Evolutionary conservation across 2,797 vertebrate species (phyloP).

Genomic region (Echiichthys vipera): DNA sequence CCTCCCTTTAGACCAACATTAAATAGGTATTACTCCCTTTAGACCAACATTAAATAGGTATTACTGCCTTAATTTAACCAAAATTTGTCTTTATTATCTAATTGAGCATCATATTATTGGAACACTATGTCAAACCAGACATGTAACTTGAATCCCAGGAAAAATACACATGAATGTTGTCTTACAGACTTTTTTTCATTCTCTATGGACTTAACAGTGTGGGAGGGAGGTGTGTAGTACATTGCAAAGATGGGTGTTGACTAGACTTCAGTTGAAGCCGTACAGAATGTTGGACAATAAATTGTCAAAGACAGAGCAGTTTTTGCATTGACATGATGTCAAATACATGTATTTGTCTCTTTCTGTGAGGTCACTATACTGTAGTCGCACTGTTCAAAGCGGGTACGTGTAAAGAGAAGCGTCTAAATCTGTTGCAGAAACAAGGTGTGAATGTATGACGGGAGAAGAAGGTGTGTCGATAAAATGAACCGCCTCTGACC

Average conservation of each 20-base stretch:
- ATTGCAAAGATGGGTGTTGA: conserved; percentile 23
- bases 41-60: conserved; percentile 1
- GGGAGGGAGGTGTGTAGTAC: conserved; percentile 2
- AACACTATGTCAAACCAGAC: conserved; percentile 36
- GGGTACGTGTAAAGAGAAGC: conserved; percentile 54
- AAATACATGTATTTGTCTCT: conserved; percentile 9
- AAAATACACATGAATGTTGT: conserved; percentile 33
- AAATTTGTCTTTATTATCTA: conserved; percentile 46
- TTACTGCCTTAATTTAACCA: conserved; percentile 14
- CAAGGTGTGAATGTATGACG: conserved; percentile 39
- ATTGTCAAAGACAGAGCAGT: not conserved
- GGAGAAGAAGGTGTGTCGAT: conserved; percentile 63
- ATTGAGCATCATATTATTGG: conserved; percentile 30
- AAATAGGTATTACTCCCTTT: conserved; percentile 19
- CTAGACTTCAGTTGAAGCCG: not conserved
- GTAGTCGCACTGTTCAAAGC: conserved; percentile 60
- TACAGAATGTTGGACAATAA: conserved; percentile 11
- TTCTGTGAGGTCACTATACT: conserved; percentile 34
- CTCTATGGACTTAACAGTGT: conserved; percentile 15
- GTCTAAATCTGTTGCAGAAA: conserved; percentile 57
- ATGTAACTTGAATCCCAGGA: conserved; percentile 41
- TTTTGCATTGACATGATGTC: conserved; percentile 5
- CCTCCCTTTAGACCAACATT: not conserved
- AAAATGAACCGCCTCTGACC: conserved; percentile 71
- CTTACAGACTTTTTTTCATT: conserved; percentile 4